Percentiles rank a stretch among this genome's conserved stretches.
Conservation (phyloP, 2,888 invertebrate genomes). For the Leucoptera coffeella region DNA sequence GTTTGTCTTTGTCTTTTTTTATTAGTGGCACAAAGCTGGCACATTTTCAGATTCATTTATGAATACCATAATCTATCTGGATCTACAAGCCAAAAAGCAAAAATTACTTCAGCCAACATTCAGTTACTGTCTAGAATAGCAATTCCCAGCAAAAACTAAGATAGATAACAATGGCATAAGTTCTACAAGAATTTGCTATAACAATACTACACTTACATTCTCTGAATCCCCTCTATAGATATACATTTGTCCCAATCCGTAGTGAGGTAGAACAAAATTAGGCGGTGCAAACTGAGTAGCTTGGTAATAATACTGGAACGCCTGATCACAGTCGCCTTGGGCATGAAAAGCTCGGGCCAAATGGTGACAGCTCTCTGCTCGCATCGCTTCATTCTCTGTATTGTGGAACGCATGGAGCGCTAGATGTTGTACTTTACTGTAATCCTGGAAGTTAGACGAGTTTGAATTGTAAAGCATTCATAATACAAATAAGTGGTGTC, state of each 20-base stretch:
- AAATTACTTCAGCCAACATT: too few relatives aligned
- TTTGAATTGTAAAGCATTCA: too few relatives aligned
- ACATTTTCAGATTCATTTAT: too few relatives aligned
- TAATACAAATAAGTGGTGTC: too few relatives aligned
- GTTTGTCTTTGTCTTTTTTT: too few relatives aligned
- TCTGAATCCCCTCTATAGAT: conserved; percentile 94
- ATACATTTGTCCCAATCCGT: conserved; percentile 99
- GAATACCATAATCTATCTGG: too few relatives aligned
- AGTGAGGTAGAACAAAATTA: conserved; percentile 93
- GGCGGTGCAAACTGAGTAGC: conserved; percentile 96
- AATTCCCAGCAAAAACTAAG: not conserved
- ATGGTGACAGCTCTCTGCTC: conserved; percentile 98
- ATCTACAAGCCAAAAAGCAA: too few relatives aligned
- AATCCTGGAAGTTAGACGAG: conserved; percentile 73
- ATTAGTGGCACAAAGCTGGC: too few relatives aligned
- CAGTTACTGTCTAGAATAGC: too few relatives aligned
- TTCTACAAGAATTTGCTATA: conserved; percentile 1
- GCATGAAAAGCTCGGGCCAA: conserved; percentile 94
- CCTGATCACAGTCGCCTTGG: conserved; percentile 91
- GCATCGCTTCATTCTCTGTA: conserved; percentile 98
- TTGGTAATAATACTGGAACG: conserved; percentile 98
- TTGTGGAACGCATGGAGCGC: conserved; percentile 97
- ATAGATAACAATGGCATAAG: not conserved
- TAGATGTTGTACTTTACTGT: conserved; percentile 91
- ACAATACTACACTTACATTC: conserved; percentile 71